Conservation (phyloP, 2,113 vertebrate genomes). For the Toxostoma redivivum region DNA sequence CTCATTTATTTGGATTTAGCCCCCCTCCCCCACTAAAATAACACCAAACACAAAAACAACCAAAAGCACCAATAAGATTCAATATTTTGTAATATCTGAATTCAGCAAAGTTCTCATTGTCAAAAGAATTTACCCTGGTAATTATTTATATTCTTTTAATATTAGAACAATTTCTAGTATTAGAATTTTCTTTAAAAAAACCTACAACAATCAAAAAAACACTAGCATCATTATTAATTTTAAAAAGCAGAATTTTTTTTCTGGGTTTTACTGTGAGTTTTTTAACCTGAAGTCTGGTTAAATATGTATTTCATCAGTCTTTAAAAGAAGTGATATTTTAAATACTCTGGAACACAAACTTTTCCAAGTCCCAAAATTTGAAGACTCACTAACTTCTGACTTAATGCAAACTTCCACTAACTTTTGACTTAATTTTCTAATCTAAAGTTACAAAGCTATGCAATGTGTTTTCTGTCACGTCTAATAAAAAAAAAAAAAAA, state of each 20-base stretch:
- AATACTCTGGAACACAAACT: not conserved
- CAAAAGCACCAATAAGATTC: not conserved
- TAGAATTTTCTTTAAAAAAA: not conserved
- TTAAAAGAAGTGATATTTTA: not conserved
- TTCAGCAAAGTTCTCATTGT: not conserved
- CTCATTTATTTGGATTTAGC: not conserved
- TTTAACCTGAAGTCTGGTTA: not conserved
- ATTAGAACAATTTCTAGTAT: not conserved
- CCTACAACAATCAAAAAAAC: not conserved
- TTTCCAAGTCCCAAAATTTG: not conserved
- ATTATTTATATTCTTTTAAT: not conserved
- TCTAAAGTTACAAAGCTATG: not conserved
- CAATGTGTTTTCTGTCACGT: not conserved
- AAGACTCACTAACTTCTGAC: not conserved
- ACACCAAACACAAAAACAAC: not conserved
- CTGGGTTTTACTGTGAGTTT: not conserved
- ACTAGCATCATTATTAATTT: not conserved
- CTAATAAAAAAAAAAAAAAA: not conserved
- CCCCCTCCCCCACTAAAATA: accelerated
- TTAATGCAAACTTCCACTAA: not conserved
- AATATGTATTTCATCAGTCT: not conserved
- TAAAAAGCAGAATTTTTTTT: not conserved
- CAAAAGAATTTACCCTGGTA: not conserved
- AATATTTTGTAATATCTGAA: not conserved
- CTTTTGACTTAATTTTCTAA: not conserved